phyloP scores from a whole-genome alignment of 2,113 vertebrate genomes.

The Campylomormyrus numenius region DNA sequence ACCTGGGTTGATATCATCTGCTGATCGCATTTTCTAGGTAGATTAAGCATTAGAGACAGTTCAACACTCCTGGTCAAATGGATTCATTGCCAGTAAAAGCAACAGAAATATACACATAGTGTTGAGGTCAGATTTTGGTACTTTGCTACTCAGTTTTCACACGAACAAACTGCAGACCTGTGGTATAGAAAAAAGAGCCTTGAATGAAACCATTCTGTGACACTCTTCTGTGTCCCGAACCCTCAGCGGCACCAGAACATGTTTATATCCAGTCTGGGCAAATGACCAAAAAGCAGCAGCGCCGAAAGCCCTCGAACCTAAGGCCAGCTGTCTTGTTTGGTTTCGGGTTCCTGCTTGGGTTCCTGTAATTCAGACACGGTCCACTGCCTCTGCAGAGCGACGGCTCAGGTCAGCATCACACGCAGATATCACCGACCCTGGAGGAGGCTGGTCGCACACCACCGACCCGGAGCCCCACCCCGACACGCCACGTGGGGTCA shows the following conservation, averaged over 20 bases:
- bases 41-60: not conserved
- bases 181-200: not conserved
- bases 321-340: not conserved
- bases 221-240: too few relatives aligned
- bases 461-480: not conserved
- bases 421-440: not conserved
- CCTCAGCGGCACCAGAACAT: not conserved
- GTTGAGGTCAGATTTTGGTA: not conserved
- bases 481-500: not conserved
- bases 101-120: not conserved
- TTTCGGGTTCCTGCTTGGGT: not conserved
- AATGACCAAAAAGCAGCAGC: not conserved
- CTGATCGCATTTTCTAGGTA: conserved; percentile 8
- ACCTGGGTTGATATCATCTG: not conserved
- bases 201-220: not conserved
- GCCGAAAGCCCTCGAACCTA: not conserved
- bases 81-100: not conserved
- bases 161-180: not conserved
- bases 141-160: not conserved
- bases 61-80: not conserved
- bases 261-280: not conserved
- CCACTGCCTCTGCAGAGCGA: conserved; percentile 49
- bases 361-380: conserved; percentile 26
- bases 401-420: conserved; percentile 28
- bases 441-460: not conserved